These are phyloP conservation scores for Noturus placidus DNA, from an alignment of 2,113 vertebrate genomes.

Conservation along the genomic window DNA sequence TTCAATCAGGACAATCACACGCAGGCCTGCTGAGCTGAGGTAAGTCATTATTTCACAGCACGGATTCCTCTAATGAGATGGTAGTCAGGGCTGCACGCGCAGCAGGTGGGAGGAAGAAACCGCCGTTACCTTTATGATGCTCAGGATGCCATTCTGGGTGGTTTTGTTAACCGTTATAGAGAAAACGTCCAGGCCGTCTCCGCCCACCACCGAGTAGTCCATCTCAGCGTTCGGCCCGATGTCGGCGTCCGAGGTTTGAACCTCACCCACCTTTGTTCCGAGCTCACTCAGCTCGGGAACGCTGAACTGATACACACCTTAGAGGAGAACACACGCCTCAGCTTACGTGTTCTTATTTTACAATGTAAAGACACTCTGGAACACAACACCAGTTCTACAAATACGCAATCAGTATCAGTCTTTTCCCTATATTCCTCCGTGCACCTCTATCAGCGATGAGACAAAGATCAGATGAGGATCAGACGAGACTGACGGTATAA, in stretches of 20 bases:
- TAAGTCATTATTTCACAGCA: conserved; percentile 37
- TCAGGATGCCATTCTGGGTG: conserved; percentile 89
- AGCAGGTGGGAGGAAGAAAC: neutral
- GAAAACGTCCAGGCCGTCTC: conserved; percentile 87
- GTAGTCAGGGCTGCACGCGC: neutral
- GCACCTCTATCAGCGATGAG: too few relatives aligned
- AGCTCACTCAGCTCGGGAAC: conserved; percentile 76
- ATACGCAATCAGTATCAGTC: neutral
- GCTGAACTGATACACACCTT: conserved; percentile 88
- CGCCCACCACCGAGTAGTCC: conserved; percentile 82
- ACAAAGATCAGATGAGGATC: too few relatives aligned
- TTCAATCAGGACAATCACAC: conserved; percentile 11
- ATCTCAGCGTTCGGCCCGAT: conserved; percentile 86
- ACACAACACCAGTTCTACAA: neutral
- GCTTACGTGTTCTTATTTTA: neutral
- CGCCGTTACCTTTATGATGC: conserved; percentile 82
- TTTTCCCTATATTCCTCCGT: too few relatives aligned
- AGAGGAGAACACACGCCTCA: neutral
- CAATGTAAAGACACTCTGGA: neutral
- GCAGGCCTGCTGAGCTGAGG: neutral
- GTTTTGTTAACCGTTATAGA: conserved; percentile 82
- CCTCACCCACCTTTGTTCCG: conserved; percentile 78
- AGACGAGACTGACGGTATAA: neutral
- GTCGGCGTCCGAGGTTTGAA: conserved; percentile 85
- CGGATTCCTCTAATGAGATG: conserved; percentile 26